Percentiles rank a stretch among this genome's conserved stretches.
phyloP scores from a whole-genome alignment of 2,888 invertebrate species.

The Leptopterna dolabrata region DNA sequence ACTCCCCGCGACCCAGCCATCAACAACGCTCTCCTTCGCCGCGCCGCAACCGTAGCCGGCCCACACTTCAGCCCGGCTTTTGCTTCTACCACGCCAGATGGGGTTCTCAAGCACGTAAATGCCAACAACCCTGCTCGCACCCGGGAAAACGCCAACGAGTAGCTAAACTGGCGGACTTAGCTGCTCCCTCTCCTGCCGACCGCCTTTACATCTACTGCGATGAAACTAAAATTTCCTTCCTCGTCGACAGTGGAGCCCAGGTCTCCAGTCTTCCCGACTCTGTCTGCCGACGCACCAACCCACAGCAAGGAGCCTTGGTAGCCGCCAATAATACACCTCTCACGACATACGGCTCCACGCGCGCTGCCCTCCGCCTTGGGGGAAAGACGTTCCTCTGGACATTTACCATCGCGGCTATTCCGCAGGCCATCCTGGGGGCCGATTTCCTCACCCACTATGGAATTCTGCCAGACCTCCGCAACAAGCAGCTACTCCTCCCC shows the following conservation, averaged over 20 bases:
- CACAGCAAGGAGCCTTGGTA: background rate
- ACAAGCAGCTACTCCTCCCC: background rate
- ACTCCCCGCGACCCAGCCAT: too few relatives aligned
- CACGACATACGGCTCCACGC: background rate
- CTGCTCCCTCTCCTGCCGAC: background rate
- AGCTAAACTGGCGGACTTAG: background rate
- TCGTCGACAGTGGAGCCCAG: background rate
- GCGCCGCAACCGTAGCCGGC: too few relatives aligned
- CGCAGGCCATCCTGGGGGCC: conserved; percentile 25
- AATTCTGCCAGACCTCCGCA: background rate
- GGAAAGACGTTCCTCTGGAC: background rate
- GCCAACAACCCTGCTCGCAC: too few relatives aligned
- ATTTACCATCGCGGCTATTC: background rate
- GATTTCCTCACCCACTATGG: conserved; percentile 21
- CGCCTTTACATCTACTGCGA: conserved; percentile 1
- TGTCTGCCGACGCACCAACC: background rate
- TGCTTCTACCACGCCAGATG: too few relatives aligned
- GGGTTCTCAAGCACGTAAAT: too few relatives aligned
- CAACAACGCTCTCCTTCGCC: too few relatives aligned
- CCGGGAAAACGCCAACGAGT: background rate
- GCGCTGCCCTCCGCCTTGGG: background rate
- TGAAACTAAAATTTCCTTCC: background rate
- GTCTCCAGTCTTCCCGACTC: background rate
- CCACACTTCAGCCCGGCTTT: too few relatives aligned
- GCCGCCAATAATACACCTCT: conserved; percentile 5